Conservation (phyloP, 2,113 vertebrate genomes). For the Anarhynchus alexandrinus region DNA sequence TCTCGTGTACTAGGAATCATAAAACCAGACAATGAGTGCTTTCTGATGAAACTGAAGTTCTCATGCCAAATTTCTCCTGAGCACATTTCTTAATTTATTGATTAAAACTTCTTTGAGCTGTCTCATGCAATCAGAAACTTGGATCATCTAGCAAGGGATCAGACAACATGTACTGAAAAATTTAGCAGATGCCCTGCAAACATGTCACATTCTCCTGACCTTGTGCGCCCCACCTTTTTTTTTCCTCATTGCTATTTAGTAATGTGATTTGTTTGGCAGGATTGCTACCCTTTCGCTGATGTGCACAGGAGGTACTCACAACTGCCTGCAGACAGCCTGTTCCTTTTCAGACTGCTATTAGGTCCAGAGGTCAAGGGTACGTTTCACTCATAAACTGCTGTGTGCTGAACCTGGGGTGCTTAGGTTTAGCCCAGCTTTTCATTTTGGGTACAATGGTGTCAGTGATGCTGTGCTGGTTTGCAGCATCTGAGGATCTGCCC, state of each 20-base stretch:
- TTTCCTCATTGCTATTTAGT: not conserved
- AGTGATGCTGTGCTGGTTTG: not conserved
- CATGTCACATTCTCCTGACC: not conserved
- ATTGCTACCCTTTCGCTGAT: not conserved
- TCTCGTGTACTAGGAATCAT: not conserved
- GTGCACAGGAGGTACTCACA: not conserved
- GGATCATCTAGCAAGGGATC: not conserved
- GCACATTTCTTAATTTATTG: not conserved
- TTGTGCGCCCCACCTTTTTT: not conserved
- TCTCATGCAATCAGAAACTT: slow-evolving; percentile 8
- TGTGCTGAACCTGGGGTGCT: not conserved
- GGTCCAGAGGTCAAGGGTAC: not conserved
- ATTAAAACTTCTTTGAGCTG: slow-evolving; percentile 17
- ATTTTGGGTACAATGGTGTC: not conserved
- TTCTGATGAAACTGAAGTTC: not conserved
- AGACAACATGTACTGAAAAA: not conserved
- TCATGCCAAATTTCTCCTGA: not conserved
- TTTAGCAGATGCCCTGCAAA: slow-evolving; percentile 1
- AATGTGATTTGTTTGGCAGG: not conserved
- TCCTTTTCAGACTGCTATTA: not conserved
- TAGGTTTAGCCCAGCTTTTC: not conserved
- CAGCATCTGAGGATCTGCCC: not conserved
- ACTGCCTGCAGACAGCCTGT: not conserved
- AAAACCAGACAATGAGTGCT: not conserved
- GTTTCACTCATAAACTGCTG: not conserved